Base-by-base conservation (phyloP, 2,113 vertebrate species). In the Cervus canadensis region DNA sequence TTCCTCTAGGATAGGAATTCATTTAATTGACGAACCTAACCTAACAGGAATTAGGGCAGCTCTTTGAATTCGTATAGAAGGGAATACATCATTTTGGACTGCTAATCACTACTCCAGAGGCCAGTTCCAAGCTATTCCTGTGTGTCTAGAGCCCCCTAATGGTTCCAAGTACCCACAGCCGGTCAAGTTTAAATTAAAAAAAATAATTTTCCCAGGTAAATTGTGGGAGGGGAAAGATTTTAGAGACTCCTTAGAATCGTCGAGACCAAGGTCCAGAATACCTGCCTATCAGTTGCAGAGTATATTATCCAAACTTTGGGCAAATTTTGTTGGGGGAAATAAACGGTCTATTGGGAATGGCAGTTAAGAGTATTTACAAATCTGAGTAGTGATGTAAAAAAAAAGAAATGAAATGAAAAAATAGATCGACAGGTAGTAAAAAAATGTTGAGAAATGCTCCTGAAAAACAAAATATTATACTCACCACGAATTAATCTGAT, bases 21-120 rank as follows among this genome's bases (percentile, higher is more conserved):
- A 54, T 87, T 95, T 96, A 96, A 87, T 43, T 21, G 91, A 89
- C 52, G 28, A 93, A 79, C 21, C 81, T 57, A 50, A 30, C 79
- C 33, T 71, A 71, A 50, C 52, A 87, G 78, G 90, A 94, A 91
- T 93, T 85, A 91, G 52, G 87, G 60, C 64, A 57, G 94, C 30
- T 40, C 64, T 92, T 52, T 36, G 50, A 89, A 93, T 17, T 67
- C 9, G 10, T 87, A 6, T 86, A 71, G 48, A 74, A 59, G 74
- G 92, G 36, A 64, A 30, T 17, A 11, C 5, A 40, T 50, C 16
- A 28, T 30, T 28, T 26, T 13, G 25, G 16, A 2, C 48, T 52
- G 82, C 5, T 36, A 57, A 36, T 8, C 12, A 67, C 36, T 4
- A 26, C 60, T 36, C 7, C 0, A 0, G 50, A 28, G 0, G 62